Conservation (phyloP, 2,888 invertebrate species). For the Dryobotodes eremita region DNA sequence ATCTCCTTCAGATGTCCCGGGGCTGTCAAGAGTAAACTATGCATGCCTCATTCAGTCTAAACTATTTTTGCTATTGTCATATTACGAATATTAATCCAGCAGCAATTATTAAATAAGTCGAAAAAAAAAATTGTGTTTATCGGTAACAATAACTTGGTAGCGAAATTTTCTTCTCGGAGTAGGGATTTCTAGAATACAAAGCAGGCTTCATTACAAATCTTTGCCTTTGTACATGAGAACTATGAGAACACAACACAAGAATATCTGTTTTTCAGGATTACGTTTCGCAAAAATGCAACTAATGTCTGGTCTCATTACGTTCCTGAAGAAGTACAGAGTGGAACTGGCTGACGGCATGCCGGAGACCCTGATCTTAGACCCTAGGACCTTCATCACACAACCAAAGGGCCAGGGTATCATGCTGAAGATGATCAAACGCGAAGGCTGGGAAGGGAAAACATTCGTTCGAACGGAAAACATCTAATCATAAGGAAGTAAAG, state of each 20-base stretch:
- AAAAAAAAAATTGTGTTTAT: background rate
- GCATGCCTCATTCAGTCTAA: background rate
- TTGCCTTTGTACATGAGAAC: background rate
- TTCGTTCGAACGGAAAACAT: conserved; percentile 10
- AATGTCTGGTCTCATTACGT: conserved; percentile 70
- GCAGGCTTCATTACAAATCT: background rate
- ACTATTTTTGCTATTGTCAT: background rate
- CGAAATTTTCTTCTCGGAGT: background rate
- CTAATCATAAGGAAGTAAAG: too few species aligned
- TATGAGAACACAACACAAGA: background rate
- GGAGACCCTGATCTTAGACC: conserved; percentile 31
- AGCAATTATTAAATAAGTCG: background rate
- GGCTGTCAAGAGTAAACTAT: background rate
- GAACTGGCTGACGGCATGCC: conserved; percentile 69
- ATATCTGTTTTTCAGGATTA: conserved; percentile 20
- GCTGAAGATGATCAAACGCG: conserved; percentile 55
- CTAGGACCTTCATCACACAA: conserved; percentile 42
- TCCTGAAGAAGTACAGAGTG: conserved; percentile 73
- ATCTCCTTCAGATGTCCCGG: background rate
- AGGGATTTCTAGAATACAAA: background rate
- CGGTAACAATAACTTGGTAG: background rate
- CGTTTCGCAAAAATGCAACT: conserved; percentile 72
- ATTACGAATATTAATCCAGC: background rate
- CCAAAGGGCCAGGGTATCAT: conserved; percentile 43
- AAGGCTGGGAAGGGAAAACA: conserved; percentile 55